A percentile compares a stretch with the other conserved stretches of the same genome.
These are phyloP conservation scores for Orestias chungarensis DNA, from an alignment of 2,797 vertebrate genomes.

Conservation along the genomic window DNA sequence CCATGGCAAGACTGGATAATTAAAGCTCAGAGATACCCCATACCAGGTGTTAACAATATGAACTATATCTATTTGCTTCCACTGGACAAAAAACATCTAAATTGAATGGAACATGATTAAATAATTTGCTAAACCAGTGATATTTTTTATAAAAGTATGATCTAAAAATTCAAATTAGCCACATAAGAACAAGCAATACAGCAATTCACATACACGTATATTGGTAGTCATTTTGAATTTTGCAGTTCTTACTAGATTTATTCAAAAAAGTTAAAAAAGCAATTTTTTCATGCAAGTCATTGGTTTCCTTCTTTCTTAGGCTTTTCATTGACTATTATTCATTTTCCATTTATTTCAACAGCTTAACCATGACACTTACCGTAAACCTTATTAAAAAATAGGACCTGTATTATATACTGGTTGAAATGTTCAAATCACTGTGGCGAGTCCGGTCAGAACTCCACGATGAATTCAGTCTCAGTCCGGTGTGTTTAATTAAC, in stretches of 20 bases:
- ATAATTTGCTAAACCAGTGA: not conserved
- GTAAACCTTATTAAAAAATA: too few species aligned
- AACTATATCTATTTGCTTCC: not conserved
- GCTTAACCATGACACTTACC: too few species aligned
- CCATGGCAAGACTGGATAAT: not conserved
- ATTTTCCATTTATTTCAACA: too few species aligned
- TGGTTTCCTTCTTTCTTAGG: too few species aligned
- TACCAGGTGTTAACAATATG: not conserved
- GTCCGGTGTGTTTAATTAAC: too few species aligned
- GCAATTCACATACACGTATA: not conserved
- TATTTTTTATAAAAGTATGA: not conserved
- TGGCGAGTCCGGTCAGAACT: too few species aligned
- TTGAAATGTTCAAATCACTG: too few species aligned
- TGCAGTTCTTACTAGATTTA: not conserved
- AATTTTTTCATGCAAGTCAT: too few species aligned
- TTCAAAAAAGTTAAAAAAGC: too few species aligned
- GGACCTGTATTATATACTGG: too few species aligned
- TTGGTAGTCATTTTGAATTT: not conserved
- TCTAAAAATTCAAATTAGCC: not conserved
- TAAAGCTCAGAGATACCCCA: not conserved
- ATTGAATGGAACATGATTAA: not conserved
- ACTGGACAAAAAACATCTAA: not conserved
- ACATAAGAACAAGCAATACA: not conserved
- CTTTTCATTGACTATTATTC: too few species aligned
- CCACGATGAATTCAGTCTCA: too few species aligned